Conservation (phyloP, 2,888 invertebrate species). For the Hemaris fuciformis region DNA sequence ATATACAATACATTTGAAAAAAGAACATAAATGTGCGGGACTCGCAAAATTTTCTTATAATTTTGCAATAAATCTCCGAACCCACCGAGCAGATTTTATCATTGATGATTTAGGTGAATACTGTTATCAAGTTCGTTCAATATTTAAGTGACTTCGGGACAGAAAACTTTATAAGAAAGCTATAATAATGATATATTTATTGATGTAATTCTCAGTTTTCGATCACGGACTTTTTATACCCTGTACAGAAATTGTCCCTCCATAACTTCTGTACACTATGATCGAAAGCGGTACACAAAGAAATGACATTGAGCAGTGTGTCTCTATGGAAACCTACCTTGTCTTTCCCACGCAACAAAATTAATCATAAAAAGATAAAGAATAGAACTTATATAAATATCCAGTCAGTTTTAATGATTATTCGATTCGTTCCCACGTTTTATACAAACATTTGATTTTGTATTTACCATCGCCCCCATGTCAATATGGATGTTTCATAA, state of each 20-base stretch:
- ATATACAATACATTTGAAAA: neutral
- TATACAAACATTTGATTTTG: slow-evolving; percentile 59
- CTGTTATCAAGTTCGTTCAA: neutral
- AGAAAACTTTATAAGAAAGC: slow-evolving; percentile 4
- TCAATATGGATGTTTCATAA: slow-evolving; percentile 21
- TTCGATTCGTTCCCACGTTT: slow-evolving; percentile 43
- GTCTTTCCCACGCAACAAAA: no score
- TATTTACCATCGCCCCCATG: slow-evolving; percentile 38
- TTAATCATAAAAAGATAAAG: no score
- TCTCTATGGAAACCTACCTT: no score
- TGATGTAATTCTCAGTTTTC: no score
- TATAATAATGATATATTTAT: no score
- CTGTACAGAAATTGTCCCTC: no score
- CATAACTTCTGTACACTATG: no score
- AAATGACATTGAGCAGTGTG: no score
- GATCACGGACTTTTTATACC: no score
- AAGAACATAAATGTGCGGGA: neutral
- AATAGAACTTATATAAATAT: no score
- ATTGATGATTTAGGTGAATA: slow-evolving; percentile 8
- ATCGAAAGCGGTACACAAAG: no score
- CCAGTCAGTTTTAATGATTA: no score
- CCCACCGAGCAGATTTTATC: slow-evolving; percentile 4
- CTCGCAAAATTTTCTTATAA: slow-evolving; percentile 5
- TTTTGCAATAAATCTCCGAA: slow-evolving; percentile 6
- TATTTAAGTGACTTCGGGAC: neutral